Evolutionary conservation across 2,888 invertebrate species (phyloP), one percentile per base, ranked within the genome.

Genomic region (Cheilosia vernalis): DNA sequence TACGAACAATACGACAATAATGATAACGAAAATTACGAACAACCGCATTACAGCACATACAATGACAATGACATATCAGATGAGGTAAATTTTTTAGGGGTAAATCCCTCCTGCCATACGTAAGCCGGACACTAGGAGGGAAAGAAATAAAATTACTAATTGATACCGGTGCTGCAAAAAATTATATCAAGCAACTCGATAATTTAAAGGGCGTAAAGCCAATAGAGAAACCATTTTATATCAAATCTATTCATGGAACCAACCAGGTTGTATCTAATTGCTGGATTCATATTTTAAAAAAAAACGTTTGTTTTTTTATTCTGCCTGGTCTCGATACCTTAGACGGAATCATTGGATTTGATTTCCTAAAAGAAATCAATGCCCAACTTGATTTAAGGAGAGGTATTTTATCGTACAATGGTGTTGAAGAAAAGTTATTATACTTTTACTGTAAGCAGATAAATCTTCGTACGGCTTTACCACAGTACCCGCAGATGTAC

Each of bases 401-500:
- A n/a, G n/a, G n/a, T n/a, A n/a, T n/a, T n/a, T n/a, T n/a, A n/a
- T n/a, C n/a, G n/a, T n/a, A n/a, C n/a, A n/a, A n/a, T n/a, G n/a
- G n/a, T n/a, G n/a, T n/a, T n/a, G n/a, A n/a, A n/a, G n/a, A n/a
- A n/a, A n/a, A n/a, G 2, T 30, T 58, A 7, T 49, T 60, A 2
- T 70, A 49, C 24, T 49, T 51, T n/a, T 60, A 60, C 19, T 56
- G 44, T 15, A 44, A 7, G 33, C 13, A 58, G 24, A 33, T 70
- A 15, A 70, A 70, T 33, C 19, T 13, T 58, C 70, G 1, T 27
- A 13, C 21, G 66, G 24, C 30, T 15, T 1, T 6, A 6, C 15
- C 17, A 27, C 13, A n/a, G 7, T 70, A 47, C 33, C 56, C 7
- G 15, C 19, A 19, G 58, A 58, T n/a, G 5, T 58, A 33, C 47